Conservation (phyloP, 2,797 vertebrate species). For the Mastacembelus armatus region DNA sequence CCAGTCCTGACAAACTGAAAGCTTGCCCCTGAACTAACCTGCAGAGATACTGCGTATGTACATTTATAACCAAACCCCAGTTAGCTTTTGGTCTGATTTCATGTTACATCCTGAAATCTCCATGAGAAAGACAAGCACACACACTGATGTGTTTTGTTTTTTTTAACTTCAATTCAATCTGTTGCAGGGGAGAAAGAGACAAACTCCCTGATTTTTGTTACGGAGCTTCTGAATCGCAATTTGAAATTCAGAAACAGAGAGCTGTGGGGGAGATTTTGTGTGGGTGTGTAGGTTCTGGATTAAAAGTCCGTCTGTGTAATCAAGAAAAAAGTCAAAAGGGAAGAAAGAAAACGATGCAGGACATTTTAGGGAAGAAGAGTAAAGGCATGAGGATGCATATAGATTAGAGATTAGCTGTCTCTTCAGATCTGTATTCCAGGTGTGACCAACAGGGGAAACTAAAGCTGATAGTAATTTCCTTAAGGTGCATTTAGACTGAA, state of each 20-base stretch:
- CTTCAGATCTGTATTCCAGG: background rate
- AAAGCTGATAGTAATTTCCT: background rate
- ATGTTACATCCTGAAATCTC: conserved; percentile 11
- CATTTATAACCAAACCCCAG: background rate
- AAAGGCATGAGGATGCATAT: conserved; percentile 28
- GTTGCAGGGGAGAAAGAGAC: no score
- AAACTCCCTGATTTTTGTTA: conserved; percentile 26
- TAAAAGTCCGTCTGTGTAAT: conserved; percentile 4
- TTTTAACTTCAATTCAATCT: no score
- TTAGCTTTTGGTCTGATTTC: conserved; percentile 17
- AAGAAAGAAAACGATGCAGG: conserved; percentile 8
- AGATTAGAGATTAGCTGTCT: conserved; percentile 21
- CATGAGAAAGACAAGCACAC: background rate
- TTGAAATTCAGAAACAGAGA: conserved; percentile 5
- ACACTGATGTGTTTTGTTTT: no score
- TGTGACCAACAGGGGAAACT: background rate
- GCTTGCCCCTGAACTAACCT: conserved; percentile 32
- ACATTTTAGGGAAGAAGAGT: conserved; percentile 1
- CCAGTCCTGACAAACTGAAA: conserved; percentile 10
- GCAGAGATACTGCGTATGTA: conserved; percentile 5
- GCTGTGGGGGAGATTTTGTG: background rate
- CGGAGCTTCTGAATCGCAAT: background rate
- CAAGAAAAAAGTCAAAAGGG: conserved; percentile 10
- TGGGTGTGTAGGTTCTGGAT: background rate
- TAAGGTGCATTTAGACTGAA: conserved; percentile 4